A percentile compares a stretch with the other conserved stretches of the same genome.
Conservation (phyloP, 1,140 invertebrate genomes). For the Papilio polyxenes region DNA sequence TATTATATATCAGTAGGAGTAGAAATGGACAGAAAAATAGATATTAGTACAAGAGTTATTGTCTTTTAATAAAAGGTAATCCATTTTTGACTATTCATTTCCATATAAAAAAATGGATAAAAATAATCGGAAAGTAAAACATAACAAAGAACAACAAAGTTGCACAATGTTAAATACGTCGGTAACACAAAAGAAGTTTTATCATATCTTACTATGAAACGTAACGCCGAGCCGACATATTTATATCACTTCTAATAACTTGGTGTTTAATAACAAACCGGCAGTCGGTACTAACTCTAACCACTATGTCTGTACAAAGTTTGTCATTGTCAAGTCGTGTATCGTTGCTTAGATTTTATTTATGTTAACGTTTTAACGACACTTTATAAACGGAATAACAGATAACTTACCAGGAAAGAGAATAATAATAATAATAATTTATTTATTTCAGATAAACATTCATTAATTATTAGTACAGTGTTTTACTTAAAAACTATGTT, state of each 20-base stretch:
- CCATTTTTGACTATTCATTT: no score
- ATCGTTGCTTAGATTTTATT: background rate
- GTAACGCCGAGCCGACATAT: background rate
- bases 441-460: no score
- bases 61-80: no score
- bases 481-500: no score
- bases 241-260: constrained; percentile 1
- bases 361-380: background rate
- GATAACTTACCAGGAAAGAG: background rate
- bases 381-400: background rate
- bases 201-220: background rate
- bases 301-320: background rate
- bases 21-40: no score
- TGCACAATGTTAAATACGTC: background rate
- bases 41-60: no score
- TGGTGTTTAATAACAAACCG: background rate
- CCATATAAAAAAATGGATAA: background rate
- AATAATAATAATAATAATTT: no score
- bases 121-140: background rate
- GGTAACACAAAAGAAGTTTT: background rate
- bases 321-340: background rate
- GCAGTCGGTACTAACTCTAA: background rate
- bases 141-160: background rate
- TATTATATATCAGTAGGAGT: background rate
- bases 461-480: no score